These are phyloP conservation scores for Brachypterus glaber DNA, from an alignment of 2,888 invertebrate genomes.

Conservation along the genomic window DNA sequence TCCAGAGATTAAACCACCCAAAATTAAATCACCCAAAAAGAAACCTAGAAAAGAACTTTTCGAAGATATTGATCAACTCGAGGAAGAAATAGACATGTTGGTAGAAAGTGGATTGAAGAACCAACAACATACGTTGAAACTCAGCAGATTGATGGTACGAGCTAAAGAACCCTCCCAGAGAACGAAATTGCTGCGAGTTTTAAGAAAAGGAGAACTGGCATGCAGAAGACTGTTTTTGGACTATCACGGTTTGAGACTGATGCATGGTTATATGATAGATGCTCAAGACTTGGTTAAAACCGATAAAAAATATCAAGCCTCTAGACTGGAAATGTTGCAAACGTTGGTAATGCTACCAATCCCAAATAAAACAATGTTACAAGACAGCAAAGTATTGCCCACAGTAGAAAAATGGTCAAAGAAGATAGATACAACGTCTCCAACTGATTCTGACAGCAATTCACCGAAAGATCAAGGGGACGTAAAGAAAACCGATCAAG, in stretches of 20 bases:
- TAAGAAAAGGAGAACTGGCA: conserved; percentile 71
- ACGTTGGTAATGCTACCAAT: conserved; percentile 82
- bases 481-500: conserved; percentile 3
- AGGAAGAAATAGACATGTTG: conserved; percentile 80
- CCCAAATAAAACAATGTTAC: conserved; percentile 84
- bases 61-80: conserved; percentile 62
- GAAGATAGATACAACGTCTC: conserved; percentile 34
- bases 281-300: conserved; percentile 41
- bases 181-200: conserved; percentile 62
- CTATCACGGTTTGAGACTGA: conserved; percentile 82
- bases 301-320: conserved; percentile 32
- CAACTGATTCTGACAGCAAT: conserved; percentile 38
- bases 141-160: conserved; percentile 87
- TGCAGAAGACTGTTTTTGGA: conserved; percentile 82
- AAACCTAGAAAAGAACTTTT: conserved; percentile 42
- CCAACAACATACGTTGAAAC: conserved; percentile 77
- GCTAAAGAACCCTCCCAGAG: conserved; percentile 75
- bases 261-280: conserved; percentile 91
- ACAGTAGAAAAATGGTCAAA: conserved; percentile 78
- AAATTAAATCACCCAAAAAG: conserved; percentile 33
- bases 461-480: conserved; percentile 33
- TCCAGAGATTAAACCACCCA: conserved; percentile 19
- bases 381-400: conserved; percentile 81
- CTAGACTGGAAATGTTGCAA: conserved; percentile 60
- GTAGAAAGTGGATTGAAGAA: conserved; percentile 74